phyloP scores from a whole-genome alignment of 2,888 invertebrate genomes.

The Nasonia oneida region DNA sequence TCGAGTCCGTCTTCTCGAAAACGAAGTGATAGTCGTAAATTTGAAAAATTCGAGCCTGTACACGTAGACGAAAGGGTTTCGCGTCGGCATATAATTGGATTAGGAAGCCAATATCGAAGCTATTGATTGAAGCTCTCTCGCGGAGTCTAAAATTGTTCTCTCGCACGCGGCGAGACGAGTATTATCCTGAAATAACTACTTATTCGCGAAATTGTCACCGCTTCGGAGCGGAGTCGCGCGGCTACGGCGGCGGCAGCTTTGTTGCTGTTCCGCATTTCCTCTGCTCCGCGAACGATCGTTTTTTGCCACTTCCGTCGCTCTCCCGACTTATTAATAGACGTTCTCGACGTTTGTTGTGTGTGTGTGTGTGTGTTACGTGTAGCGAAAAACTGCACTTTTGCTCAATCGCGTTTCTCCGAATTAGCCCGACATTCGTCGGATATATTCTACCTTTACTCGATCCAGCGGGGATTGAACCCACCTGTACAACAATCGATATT shows the following conservation, averaged over 20 bases:
- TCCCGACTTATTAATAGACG: not conserved
- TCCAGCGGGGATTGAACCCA: no score
- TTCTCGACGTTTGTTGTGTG: not conserved
- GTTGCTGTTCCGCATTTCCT: not conserved
- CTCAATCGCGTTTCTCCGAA: no score
- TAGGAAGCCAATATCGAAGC: conserved; percentile 49
- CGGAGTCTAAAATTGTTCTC: conserved; percentile 21
- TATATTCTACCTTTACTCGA: no score
- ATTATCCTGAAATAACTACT: not conserved
- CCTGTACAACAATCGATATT: no score
- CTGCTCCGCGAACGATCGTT: not conserved
- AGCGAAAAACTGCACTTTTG: no score
- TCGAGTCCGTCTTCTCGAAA: not conserved
- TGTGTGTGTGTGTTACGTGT: no score
- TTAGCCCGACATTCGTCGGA: no score
- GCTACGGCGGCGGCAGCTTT: not conserved
- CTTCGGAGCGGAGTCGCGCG: not conserved
- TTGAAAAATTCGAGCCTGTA: not conserved
- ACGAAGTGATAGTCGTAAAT: not conserved
- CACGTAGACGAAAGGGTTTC: not conserved
- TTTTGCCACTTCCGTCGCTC: not conserved
- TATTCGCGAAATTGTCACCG: not conserved
- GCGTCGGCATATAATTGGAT: conserved; percentile 30
- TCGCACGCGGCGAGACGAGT: not conserved
- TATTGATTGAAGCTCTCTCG: conserved; percentile 33